Conservation (phyloP, 2,888 invertebrate species). For the Stenoptilia bipunctidactyla region DNA sequence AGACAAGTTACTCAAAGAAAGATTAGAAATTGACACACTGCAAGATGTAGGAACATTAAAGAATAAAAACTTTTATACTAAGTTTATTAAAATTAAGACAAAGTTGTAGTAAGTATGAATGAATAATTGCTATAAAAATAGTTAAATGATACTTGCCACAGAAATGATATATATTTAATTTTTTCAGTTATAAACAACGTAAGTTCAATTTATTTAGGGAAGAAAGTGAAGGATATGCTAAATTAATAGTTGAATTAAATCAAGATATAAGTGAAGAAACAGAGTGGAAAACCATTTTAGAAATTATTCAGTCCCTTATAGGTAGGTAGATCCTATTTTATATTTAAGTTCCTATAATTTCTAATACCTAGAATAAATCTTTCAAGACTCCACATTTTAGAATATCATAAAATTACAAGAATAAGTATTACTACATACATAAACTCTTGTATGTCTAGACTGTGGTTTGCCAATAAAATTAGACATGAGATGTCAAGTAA, state of each 20-base stretch:
- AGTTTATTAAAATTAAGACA: slow-evolving; percentile 98
- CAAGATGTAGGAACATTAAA: slow-evolving; percentile 92
- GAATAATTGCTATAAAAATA: no score
- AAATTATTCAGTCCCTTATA: slow-evolving; percentile 93
- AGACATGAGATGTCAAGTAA: no score
- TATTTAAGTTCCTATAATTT: neutral
- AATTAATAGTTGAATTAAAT: slow-evolving; percentile 93
- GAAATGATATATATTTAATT: neutral
- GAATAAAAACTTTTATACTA: slow-evolving; percentile 91
- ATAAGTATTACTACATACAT: neutral
- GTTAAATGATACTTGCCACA: neutral
- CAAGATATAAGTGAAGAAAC: slow-evolving; percentile 79
- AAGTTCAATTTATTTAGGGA: slow-evolving; percentile 99
- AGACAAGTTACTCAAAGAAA: slow-evolving; percentile 90
- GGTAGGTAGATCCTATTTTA: slow-evolving; percentile 65
- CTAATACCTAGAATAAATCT: no score
- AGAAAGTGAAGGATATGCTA: slow-evolving; percentile 99
- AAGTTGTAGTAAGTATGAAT: slow-evolving; percentile 90
- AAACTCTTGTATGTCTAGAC: no score
- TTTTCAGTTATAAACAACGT: slow-evolving; percentile 95
- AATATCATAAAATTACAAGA: neutral
- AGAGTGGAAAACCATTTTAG: slow-evolving; percentile 79
- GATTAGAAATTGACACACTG: slow-evolving; percentile 92
- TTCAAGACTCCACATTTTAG: no score
- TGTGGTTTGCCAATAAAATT: no score